These are phyloP conservation scores for Torymus aiolomorphi DNA, from an alignment of 2,888 invertebrate genomes.

Conservation along the genomic window DNA sequence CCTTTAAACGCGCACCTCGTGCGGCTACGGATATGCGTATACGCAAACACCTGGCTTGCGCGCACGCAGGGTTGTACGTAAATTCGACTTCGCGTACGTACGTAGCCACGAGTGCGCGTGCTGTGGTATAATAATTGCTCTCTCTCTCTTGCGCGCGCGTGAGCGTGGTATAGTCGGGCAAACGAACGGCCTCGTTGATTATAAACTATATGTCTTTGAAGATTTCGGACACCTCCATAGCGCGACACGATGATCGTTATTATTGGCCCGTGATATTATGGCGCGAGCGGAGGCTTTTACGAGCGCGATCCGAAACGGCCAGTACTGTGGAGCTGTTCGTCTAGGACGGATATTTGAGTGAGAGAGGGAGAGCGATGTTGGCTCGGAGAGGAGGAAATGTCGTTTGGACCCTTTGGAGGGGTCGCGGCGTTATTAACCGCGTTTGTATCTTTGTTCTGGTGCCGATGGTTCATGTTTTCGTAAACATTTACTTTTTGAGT, in stretches of 20 bases:
- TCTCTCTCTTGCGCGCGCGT: no score
- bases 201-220: constrained; percentile 4
- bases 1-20: not conserved
- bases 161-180: not conserved
- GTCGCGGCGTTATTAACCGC: not conserved
- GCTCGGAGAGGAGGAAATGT: constrained; percentile 6
- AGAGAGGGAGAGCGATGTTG: not conserved
- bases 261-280: no score
- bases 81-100: no score
- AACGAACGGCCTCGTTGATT: constrained; percentile 1
- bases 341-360: constrained; percentile 4
- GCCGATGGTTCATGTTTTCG: not conserved
- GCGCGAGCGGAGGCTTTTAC: not conserved
- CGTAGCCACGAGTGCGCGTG: no score
- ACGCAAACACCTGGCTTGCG: not conserved
- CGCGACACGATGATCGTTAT: no score
- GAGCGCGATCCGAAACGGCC: not conserved
- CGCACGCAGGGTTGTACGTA: no score
- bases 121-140: no score
- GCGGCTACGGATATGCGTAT: not conserved
- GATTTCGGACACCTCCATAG: not conserved
- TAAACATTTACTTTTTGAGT: no score
- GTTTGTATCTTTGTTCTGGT: not conserved
- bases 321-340: not conserved
- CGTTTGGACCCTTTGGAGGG: not conserved